Conservation (phyloP, 2,797 vertebrate genomes). For the Parauchenoglanis ngamensis region DNA sequence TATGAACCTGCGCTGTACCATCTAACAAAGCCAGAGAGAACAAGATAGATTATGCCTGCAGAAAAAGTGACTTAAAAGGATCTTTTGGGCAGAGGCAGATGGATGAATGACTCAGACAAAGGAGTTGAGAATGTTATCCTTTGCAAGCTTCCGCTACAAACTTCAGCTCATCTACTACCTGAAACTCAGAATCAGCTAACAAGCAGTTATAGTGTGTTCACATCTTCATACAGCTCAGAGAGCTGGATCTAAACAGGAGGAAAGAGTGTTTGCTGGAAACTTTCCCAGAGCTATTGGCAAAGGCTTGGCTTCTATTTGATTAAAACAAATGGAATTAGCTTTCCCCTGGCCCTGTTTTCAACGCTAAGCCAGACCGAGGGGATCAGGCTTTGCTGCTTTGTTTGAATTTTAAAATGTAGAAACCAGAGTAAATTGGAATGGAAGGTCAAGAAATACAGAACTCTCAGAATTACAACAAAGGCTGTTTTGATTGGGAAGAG, state of each 20-base stretch:
- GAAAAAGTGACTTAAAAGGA: constrained; percentile 32
- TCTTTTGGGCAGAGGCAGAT: constrained; percentile 21
- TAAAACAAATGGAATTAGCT: constrained; percentile 70
- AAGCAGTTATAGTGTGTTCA: constrained; percentile 5
- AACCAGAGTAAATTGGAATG: constrained; percentile 20
- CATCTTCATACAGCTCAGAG: constrained; percentile 28
- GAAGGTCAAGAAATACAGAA: not conserved
- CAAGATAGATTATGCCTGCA: constrained; percentile 25
- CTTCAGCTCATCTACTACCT: constrained; percentile 11
- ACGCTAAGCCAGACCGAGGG: not conserved
- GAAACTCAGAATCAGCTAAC: constrained; percentile 19
- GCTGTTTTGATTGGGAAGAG: not conserved
- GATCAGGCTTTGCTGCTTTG: constrained; percentile 1
- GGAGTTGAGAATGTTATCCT: constrained; percentile 12
- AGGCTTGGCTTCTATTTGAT: constrained; percentile 74
- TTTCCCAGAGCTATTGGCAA: constrained; percentile 75
- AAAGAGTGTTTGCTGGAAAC: constrained; percentile 63
- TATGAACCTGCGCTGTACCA: not conserved
- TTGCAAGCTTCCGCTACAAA: constrained; percentile 4
- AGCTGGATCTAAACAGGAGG: constrained; percentile 21
- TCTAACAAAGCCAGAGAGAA: constrained; percentile 20
- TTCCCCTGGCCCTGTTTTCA: constrained; percentile 49
- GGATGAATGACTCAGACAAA: constrained; percentile 26
- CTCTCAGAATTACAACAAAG: not conserved
- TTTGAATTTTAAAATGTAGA: constrained; percentile 6